These are phyloP conservation scores for Cheiracanthium punctorium DNA, from an alignment of 2,888 invertebrate genomes.

Conservation along the genomic window DNA sequence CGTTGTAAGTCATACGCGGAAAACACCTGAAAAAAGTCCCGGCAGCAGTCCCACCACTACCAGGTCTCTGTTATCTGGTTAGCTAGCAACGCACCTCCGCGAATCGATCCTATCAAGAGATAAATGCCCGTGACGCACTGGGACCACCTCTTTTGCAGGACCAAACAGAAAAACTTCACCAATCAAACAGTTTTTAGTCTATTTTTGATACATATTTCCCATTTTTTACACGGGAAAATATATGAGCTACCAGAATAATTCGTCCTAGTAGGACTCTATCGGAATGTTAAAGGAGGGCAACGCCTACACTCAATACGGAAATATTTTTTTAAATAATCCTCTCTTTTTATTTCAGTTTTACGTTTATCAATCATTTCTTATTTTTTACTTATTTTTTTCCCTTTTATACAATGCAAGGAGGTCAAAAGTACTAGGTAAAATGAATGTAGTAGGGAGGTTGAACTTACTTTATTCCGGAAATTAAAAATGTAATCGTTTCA, in stretches of 20 bases:
- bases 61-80: slow-evolving; percentile 64
- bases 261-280: not conserved
- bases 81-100: slow-evolving; percentile 62
- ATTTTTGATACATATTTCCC: not conserved
- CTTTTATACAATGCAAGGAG: no score
- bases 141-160: slow-evolving; percentile 2
- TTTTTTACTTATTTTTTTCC: no score
- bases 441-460: no score
- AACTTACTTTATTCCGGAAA: no score
- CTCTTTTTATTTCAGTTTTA: no score
- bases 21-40: slow-evolving; percentile 14
- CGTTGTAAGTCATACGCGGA: slow-evolving; percentile 55
- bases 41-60: slow-evolving; percentile 6
- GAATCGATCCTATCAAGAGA: slow-evolving; percentile 59
- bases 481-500: no score
- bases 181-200: slow-evolving; percentile 18
- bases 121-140: slow-evolving; percentile 59
- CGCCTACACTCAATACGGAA: no score
- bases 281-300: not conserved
- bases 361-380: no score
- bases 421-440: no score
- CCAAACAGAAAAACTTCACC: slow-evolving; percentile 21
- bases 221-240: not conserved
- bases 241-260: not conserved
- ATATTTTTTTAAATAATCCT: no score